phyloP scores from a whole-genome alignment of 2,797 vertebrate species.

The Fundulus diaphanus region DNA sequence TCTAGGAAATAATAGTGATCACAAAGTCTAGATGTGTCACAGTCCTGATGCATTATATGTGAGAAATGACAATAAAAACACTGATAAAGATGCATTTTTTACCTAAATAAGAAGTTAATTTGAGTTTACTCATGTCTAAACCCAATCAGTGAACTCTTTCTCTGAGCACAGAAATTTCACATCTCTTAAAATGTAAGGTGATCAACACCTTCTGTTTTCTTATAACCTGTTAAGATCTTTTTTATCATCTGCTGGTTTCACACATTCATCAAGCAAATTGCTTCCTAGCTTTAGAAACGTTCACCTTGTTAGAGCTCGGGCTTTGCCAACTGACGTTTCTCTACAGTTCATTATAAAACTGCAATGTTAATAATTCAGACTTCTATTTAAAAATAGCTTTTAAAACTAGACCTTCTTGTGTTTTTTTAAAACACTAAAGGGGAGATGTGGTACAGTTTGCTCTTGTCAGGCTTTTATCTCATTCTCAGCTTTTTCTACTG shows the following conservation, averaged over 20 bases:
- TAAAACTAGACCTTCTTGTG: neutral
- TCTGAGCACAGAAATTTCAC: neutral
- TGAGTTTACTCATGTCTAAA: neutral
- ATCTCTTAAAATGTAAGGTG: neutral
- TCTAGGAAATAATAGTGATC: too few relatives aligned
- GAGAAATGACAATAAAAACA: too few relatives aligned
- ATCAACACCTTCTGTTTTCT: neutral
- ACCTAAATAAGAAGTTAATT: too few relatives aligned
- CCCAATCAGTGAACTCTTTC: neutral
- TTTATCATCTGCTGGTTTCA: neutral
- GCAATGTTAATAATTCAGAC: neutral
- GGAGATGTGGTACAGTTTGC: neutral
- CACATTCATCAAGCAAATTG: neutral
- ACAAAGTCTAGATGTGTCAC: too few relatives aligned
- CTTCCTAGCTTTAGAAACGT: neutral
- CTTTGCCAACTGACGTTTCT: neutral
- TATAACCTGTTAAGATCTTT: neutral
- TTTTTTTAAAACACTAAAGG: neutral
- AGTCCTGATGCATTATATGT: too few relatives aligned
- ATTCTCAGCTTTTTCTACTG: neutral
- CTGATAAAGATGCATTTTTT: too few relatives aligned
- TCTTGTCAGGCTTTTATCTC: neutral
- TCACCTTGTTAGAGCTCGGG: neutral
- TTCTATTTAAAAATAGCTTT: too few relatives aligned
- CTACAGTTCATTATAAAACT: neutral